Conservation (phyloP, 2,888 invertebrate species). For the Drosophila glabriapex region DNA sequence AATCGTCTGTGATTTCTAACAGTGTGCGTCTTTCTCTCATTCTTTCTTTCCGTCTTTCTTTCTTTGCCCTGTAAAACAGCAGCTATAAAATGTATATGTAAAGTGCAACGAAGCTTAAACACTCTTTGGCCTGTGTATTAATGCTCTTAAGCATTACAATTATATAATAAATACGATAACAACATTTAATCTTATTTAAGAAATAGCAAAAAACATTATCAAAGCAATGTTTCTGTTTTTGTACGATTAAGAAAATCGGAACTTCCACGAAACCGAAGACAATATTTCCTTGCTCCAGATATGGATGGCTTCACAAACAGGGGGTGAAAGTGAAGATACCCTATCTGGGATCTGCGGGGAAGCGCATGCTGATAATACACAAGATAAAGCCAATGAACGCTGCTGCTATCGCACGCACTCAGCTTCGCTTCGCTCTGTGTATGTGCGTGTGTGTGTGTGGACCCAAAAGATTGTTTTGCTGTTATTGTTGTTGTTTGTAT, state of each 20-base stretch:
- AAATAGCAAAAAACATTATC: neutral
- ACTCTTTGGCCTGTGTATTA: slow-evolving; percentile 3
- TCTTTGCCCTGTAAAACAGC: slow-evolving; percentile 16
- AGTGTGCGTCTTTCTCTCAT: slow-evolving; percentile 10
- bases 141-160: neutral
- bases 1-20: neutral
- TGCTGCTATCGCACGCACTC: slow-evolving; percentile 48
- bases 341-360: neutral
- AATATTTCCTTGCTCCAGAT: neutral
- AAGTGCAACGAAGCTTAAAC: slow-evolving; percentile 6
- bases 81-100: neutral
- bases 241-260: neutral
- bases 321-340: slow-evolving; percentile 4
- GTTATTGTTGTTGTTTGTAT: slow-evolving; percentile 5
- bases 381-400: slow-evolving; percentile 72
- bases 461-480: slow-evolving; percentile 17
- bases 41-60: neutral
- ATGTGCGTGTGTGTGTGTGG: slow-evolving; percentile 1
- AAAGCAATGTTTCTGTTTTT: neutral
- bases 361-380: slow-evolving; percentile 33
- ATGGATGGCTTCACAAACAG: slow-evolving; percentile 11
- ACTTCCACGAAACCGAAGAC: neutral
- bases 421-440: slow-evolving; percentile 1
- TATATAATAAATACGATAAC: neutral
- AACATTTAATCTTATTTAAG: neutral